A percentile compares a stretch with the other conserved stretches of the same genome.
These are phyloP conservation scores for Decapterus maruadsi DNA, from an alignment of 2,797 vertebrate genomes.

Conservation along the genomic window DNA sequence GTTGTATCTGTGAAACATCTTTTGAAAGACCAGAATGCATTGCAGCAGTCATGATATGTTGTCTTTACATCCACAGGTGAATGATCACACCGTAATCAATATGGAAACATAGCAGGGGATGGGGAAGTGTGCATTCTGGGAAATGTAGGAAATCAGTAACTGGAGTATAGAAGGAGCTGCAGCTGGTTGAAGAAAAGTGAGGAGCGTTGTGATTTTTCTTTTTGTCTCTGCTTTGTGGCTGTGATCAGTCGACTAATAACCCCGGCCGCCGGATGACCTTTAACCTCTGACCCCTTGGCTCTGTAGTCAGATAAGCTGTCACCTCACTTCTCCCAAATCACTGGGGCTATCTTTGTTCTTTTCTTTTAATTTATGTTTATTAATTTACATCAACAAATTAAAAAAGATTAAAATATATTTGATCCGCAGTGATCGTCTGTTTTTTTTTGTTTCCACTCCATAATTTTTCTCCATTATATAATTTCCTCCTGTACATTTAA, in stretches of 20 bases:
- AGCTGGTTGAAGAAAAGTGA: background rate
- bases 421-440: constrained; percentile 15
- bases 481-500: too few species aligned
- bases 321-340: background rate
- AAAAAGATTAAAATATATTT: constrained; percentile 43
- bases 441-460: background rate
- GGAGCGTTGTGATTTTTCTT: background rate
- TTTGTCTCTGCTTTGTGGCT: background rate
- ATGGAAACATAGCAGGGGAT: background rate
- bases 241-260: constrained; percentile 1
- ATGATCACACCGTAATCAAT: background rate
- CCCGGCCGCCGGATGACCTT: background rate
- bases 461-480: too few species aligned
- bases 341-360: background rate
- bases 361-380: constrained; percentile 39
- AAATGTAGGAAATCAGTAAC: background rate
- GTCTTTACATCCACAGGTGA: background rate
- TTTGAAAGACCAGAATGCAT: background rate
- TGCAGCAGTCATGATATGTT: background rate
- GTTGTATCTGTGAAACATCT: background rate
- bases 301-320: background rate
- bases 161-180: background rate
- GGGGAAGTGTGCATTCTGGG: background rate
- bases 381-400: constrained; percentile 9
- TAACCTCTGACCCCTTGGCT: constrained; percentile 17